Conservation (phyloP, 1,140 invertebrate species). For the Coelopa frigida region DNA sequence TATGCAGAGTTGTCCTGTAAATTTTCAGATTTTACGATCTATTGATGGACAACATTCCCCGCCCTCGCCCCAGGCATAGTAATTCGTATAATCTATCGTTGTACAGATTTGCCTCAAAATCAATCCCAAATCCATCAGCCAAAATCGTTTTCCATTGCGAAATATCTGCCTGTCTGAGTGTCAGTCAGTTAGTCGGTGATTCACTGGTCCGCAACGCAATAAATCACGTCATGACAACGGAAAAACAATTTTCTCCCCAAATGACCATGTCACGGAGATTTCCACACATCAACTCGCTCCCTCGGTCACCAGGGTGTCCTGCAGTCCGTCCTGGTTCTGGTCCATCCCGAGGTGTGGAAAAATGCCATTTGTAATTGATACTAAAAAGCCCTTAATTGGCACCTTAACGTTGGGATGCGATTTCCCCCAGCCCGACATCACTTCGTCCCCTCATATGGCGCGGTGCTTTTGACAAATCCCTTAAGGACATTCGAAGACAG, state of each 20-base stretch:
- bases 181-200: too few relatives aligned
- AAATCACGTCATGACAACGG: conserved; percentile 9
- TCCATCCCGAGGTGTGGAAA: conserved; percentile 31
- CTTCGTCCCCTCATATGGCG: too few relatives aligned
- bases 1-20: too few relatives aligned
- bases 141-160: background rate
- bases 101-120: background rate
- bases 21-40: too few relatives aligned
- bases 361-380: conserved; percentile 45
- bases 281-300: background rate
- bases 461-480: conserved; percentile 44
- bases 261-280: background rate
- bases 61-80: too few relatives aligned
- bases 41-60: too few relatives aligned
- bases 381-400: conserved; percentile 45
- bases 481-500: conserved; percentile 31
- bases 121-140: background rate
- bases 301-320: too few relatives aligned
- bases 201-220: too few relatives aligned
- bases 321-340: background rate
- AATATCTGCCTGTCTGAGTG: conserved; percentile 2
- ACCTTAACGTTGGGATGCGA: conserved; percentile 43
- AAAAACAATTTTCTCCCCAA: conserved; percentile 4
- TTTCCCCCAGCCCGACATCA: too few relatives aligned
- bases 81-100: too few relatives aligned